Conservation (phyloP, 2,888 invertebrate genomes). For the Ephialtes manifestator region DNA sequence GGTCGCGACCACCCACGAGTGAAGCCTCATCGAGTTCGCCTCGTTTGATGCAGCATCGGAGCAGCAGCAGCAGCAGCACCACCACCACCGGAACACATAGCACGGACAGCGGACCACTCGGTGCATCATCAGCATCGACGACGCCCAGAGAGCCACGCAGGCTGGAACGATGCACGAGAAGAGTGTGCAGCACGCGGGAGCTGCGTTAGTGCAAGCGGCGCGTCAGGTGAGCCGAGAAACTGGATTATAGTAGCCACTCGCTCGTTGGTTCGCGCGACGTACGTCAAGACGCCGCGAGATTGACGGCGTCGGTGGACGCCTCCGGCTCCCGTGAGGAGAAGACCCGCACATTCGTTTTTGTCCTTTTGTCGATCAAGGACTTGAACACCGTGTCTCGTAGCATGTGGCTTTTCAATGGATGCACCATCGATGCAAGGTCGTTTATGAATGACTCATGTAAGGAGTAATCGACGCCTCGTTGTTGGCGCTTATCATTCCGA, state of each 20-base stretch:
- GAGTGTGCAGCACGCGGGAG: constrained; percentile 55
- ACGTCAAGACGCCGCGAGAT: constrained; percentile 65
- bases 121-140: constrained; percentile 51
- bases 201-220: constrained; percentile 47
- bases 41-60: constrained; percentile 62
- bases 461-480: constrained; percentile 19
- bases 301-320: constrained; percentile 70
- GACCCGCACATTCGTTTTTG: constrained; percentile 51
- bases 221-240: constrained; percentile 69
- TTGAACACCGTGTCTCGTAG: constrained; percentile 4
- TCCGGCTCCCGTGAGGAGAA: constrained; percentile 57
- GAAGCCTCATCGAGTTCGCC: constrained; percentile 59
- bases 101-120: constrained; percentile 26
- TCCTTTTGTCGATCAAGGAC: constrained; percentile 33
- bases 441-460: constrained; percentile 31
- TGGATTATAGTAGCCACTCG: constrained; percentile 71
- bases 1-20: constrained; percentile 81
- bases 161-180: constrained; percentile 73
- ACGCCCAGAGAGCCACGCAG: constrained; percentile 70
- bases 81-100: background rate
- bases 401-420: constrained; percentile 21
- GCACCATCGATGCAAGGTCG: constrained; percentile 4
- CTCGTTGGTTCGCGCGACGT: constrained; percentile 69
- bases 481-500: background rate
- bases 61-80: background rate